Evolutionary conservation across 2,113 vertebrate genomes (phyloP).

Genomic region (Brachypteracias leptosomus): DNA sequence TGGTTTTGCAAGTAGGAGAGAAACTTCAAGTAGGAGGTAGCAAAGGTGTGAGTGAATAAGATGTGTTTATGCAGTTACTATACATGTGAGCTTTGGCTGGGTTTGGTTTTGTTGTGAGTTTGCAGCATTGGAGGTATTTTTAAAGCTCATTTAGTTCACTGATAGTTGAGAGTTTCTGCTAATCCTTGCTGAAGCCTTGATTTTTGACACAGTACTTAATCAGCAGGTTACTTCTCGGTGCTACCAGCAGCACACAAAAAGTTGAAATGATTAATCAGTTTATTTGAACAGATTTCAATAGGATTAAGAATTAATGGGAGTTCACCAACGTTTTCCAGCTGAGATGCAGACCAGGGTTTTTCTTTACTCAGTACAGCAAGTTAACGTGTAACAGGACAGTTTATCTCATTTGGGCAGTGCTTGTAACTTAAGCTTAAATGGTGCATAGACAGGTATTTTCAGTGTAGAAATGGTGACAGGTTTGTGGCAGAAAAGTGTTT

Average conservation of each 20-base stretch:
- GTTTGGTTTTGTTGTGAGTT: background rate
- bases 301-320: slow-evolving; percentile 54
- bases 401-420: background rate
- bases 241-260: background rate
- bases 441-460: background rate
- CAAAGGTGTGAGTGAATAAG: background rate
- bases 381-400: slow-evolving; percentile 33
- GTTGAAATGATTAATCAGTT: slow-evolving; percentile 47
- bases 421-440: background rate
- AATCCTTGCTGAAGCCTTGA: background rate
- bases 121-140: background rate
- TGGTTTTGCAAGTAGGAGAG: background rate
- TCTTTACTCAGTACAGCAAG: background rate
- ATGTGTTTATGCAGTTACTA: background rate
- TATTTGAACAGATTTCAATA: slow-evolving; percentile 39
- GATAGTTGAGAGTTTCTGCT: background rate
- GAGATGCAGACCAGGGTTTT: background rate
- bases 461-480: background rate
- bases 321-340: slow-evolving; percentile 9
- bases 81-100: background rate
- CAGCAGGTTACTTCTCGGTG: background rate
- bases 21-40: background rate
- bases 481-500: background rate
- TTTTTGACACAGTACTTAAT: slow-evolving; percentile 9
- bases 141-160: background rate